Percentiles rank a stretch among this genome's conserved stretches.
Evolutionary conservation across 2,113 vertebrate genomes (phyloP).

Genomic region (Himantopus leucocephalus): DNA sequence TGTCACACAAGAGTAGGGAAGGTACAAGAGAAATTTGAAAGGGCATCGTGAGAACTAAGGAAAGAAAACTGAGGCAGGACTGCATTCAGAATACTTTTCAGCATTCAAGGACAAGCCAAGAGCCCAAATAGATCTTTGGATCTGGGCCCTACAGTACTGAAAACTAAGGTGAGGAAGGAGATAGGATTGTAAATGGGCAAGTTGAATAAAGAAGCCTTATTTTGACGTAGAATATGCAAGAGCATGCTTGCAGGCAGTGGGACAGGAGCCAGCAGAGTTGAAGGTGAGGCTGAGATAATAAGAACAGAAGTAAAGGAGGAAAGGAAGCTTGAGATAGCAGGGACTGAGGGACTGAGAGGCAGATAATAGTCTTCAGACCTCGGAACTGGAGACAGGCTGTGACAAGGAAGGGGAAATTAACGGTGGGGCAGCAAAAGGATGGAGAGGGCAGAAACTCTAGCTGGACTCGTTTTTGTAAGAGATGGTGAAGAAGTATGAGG

Average conservation of each 20-base stretch:
- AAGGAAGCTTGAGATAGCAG: not conserved
- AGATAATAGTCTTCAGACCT: not conserved
- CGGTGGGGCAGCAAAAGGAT: not conserved
- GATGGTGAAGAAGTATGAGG: not conserved
- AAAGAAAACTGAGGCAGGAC: not conserved
- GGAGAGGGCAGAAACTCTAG: not conserved
- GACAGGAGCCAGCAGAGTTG: conserved; percentile 9
- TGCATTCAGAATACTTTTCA: not conserved
- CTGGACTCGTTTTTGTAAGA: not conserved
- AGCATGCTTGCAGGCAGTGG: not conserved
- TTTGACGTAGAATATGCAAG: conserved; percentile 39
- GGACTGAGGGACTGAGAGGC: not conserved
- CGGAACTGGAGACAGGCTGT: not conserved
- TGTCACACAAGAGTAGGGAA: not conserved
- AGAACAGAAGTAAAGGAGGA: conserved; percentile 1
- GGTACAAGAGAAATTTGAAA: not conserved
- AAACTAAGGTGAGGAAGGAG: not conserved
- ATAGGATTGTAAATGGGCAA: not conserved
- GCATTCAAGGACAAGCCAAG: not conserved
- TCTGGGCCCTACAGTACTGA: not conserved
- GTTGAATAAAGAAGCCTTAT: not conserved
- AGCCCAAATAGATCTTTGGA: not conserved
- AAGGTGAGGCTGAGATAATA: conserved; percentile 37
- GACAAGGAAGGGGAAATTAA: not conserved
- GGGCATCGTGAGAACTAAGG: not conserved